Evolutionary conservation across 2,797 vertebrate species (phyloP).

Genomic region (Coracias cyanogaster): DNA sequence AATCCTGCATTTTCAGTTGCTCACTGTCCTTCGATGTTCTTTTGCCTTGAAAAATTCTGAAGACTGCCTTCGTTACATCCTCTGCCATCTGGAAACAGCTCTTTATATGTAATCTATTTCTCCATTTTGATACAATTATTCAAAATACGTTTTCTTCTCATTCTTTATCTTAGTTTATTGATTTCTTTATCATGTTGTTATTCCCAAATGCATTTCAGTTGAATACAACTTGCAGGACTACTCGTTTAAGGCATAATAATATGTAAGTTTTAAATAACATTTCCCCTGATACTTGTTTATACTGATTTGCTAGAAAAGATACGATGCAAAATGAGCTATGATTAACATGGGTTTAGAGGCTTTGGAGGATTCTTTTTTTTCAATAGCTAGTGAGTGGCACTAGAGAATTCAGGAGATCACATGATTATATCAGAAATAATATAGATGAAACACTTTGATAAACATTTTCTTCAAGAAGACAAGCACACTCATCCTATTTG

Average conservation of each 20-base stretch:
- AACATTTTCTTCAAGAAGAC: not conserved
- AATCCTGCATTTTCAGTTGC: not conserved
- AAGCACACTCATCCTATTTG: not conserved
- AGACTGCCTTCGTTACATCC: not conserved
- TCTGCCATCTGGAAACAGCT: not conserved
- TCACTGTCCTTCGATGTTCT: fast-evolving
- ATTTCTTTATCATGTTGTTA: not conserved
- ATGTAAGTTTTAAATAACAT: not conserved
- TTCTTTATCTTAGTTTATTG: not conserved
- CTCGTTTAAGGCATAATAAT: not conserved
- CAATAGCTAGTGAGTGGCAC: not conserved
- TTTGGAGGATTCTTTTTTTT: not conserved
- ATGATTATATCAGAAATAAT: not conserved
- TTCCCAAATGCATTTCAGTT: not conserved
- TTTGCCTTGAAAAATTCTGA: not conserved
- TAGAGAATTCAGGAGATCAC: not conserved
- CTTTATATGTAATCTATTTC: fast-evolving
- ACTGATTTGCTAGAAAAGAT: not conserved
- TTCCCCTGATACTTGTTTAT: not conserved
- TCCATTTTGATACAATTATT: not conserved
- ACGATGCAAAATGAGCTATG: not conserved
- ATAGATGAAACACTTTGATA: not conserved
- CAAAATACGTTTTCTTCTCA: not conserved
- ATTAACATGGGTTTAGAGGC: not conserved
- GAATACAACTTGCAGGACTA: not conserved